Evolutionary conservation across 2,888 invertebrate genomes (phyloP).

Genomic region (Blomia tropicalis): DNA sequence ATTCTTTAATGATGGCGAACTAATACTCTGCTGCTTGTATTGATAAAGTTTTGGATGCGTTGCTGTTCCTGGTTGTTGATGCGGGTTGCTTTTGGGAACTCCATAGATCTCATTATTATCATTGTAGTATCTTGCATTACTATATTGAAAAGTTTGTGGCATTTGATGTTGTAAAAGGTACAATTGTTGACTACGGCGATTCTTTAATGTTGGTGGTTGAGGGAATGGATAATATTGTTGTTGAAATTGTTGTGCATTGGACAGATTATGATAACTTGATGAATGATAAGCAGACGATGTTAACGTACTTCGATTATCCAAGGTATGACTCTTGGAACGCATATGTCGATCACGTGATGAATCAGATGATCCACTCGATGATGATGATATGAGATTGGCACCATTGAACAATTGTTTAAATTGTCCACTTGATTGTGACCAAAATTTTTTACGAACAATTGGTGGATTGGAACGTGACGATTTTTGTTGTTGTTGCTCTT

Average conservation of each 20-base stretch:
- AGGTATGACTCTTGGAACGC: background rate
- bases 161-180: no score
- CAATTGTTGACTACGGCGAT: background rate
- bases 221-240: background rate
- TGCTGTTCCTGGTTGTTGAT: background rate
- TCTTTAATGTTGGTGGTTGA: background rate
- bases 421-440: background rate
- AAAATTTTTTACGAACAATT: slow-evolving; percentile 6
- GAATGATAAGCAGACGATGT: background rate
- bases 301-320: background rate
- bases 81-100: background rate
- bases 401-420: background rate
- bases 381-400: no score
- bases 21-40: background rate
- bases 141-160: no score
- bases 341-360: background rate
- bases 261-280: background rate
- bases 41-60: background rate
- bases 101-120: slow-evolving; percentile 12
- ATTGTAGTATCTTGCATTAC: background rate
- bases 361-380: background rate
- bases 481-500: background rate
- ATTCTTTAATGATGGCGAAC: slow-evolving; percentile 4
- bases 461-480: background rate
- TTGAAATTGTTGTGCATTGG: background rate